These are phyloP conservation scores for Sycophaga agraensis DNA, from an alignment of 1,140 invertebrate species.

Conservation along the genomic window DNA sequence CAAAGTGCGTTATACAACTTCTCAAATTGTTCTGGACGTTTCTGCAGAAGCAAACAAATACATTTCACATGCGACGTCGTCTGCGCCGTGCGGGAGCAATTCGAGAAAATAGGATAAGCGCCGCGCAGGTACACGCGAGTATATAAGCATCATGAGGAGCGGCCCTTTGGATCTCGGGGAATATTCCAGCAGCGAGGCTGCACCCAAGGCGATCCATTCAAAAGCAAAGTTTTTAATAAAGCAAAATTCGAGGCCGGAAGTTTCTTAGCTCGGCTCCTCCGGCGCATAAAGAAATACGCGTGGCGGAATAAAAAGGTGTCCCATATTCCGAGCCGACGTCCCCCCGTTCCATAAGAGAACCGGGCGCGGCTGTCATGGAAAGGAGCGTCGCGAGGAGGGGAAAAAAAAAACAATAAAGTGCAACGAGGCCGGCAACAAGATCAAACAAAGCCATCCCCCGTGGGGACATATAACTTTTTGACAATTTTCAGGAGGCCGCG, in stretches of 20 bases:
- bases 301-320: neutral
- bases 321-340: neutral
- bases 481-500: slow-evolving; percentile 6
- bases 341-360: neutral
- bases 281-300: neutral
- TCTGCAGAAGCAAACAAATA: no score
- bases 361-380: neutral
- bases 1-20: no score
- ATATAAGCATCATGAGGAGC: no score
- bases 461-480: slow-evolving; percentile 10
- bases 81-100: no score
- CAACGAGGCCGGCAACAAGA: neutral
- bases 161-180: no score
- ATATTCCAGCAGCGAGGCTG: neutral
- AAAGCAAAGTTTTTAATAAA: slow-evolving; percentile 6
- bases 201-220: no score
- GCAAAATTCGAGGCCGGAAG: neutral
- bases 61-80: no score
- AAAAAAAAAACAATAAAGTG: neutral
- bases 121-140: no score
- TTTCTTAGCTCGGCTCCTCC: neutral
- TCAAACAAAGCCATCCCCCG: neutral
- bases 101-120: no score
- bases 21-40: no score
- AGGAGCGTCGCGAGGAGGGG: neutral